A percentile compares a stretch with the other conserved stretches of the same genome.
phyloP scores from a whole-genome alignment of 2,113 vertebrate genomes.

The Hucho hucho region DNA sequence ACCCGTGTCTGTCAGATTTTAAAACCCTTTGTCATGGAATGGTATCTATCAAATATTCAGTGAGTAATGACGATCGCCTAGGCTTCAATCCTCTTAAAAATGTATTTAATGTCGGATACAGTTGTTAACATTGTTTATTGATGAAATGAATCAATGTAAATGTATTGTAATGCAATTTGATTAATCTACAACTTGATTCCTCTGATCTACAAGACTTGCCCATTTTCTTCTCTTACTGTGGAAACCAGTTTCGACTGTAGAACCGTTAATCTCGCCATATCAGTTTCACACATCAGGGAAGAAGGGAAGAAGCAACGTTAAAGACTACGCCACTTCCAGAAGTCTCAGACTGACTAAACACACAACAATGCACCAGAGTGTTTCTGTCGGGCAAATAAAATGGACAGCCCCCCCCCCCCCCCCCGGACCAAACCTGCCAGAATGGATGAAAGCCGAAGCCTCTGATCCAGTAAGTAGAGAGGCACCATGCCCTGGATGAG shows the following conservation, averaged over 20 bases:
- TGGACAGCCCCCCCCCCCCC: constrained; percentile 40
- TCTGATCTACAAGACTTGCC: too few species aligned
- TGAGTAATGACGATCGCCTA: background rate
- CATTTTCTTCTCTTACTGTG: too few species aligned
- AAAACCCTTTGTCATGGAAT: constrained; percentile 21
- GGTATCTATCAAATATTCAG: background rate
- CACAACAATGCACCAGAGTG: constrained; percentile 29
- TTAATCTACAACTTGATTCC: too few species aligned
- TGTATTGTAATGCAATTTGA: too few species aligned
- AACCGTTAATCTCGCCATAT: too few species aligned
- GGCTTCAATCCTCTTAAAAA: too few species aligned
- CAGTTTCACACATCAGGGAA: too few species aligned
- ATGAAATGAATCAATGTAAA: too few species aligned
- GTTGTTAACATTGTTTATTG: too few species aligned
- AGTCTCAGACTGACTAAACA: background rate
- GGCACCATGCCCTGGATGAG: constrained; percentile 40
- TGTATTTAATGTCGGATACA: too few species aligned
- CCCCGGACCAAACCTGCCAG: constrained; percentile 16
- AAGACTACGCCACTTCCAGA: too few species aligned
- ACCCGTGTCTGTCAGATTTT: background rate
- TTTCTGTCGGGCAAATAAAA: constrained; percentile 41
- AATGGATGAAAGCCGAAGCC: constrained; percentile 14
- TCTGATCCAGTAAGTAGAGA: constrained; percentile 36
- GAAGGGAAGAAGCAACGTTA: constrained; percentile 6
- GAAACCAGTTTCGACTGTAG: too few species aligned